Base-by-base conservation (phyloP, 2,797 vertebrate genomes). In the Eupleurogrammus muticus region DNA sequence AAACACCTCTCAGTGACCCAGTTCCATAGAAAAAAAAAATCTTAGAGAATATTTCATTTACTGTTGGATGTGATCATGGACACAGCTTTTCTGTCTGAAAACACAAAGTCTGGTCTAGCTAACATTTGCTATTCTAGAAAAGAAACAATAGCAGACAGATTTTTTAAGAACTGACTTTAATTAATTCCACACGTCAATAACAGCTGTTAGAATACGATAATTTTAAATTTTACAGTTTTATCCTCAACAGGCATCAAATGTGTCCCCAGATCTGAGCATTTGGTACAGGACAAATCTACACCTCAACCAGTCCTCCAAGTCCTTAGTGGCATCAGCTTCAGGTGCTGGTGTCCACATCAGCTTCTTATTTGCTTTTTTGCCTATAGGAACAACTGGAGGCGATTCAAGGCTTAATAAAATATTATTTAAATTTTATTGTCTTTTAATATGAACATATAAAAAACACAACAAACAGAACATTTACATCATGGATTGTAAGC, bases 361-460 rank as follows among this genome's bases (percentile, higher is more conserved):
- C 72, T 75, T 81, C 66, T 82, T 85, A 77, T 71, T 70, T 81
- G 90, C 85, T 24, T 24, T 55, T 77, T 80, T 84, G 83, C 80
- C 86, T 83, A 70, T 61, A 82, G 86, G 80, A 93, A 93, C 93
- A 92, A 93, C 82, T 91, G 90, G 91, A 94, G 90, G 90, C 92
- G 79, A 94, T 92, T 94, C 89, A 88, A 89, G 92, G 89, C 90
- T 90, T 95, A 91, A 94, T 95, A 95, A 95, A 95, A 95, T 95
- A 95, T 94, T 92, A 93, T 94, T 93, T 93, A 85, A 88, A 88
- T 93, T 94, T 94, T 94, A 94, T 94, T 94, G 92, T 93, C 89
- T 94, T 94, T 93, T 94, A 93, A 94, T 95, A 94, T 92, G 93
- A 94, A 95, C 94, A 95, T 94, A 92, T 94, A 94, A 94, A 95